Percentiles rank a stretch among this genome's conserved stretches.
These are phyloP conservation scores for Coenonympha arcania DNA, from an alignment of 2,888 invertebrate species.

Conservation along the genomic window DNA sequence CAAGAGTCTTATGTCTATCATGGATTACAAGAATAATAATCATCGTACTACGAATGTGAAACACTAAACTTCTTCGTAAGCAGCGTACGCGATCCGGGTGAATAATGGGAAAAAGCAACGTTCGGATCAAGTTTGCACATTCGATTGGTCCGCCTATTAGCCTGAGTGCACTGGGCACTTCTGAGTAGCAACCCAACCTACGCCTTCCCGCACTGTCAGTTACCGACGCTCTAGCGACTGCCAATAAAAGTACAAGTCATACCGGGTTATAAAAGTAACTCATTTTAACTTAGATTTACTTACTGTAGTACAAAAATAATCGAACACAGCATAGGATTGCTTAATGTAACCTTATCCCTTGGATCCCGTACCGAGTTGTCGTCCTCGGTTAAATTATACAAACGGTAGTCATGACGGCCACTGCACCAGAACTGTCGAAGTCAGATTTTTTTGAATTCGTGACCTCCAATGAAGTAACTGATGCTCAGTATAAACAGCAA, in stretches of 20 bases:
- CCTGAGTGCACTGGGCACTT: constrained; percentile 48
- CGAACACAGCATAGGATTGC: constrained; percentile 29
- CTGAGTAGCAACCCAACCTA: constrained; percentile 56
- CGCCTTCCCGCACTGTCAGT: constrained; percentile 56
- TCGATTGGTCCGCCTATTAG: constrained; percentile 68
- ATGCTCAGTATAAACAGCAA: constrained; percentile 79
- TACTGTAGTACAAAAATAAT: constrained; percentile 66
- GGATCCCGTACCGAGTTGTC: constrained; percentile 46
- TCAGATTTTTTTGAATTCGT: constrained; percentile 93
- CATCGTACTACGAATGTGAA: constrained; percentile 36
- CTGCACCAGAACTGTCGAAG: constrained; percentile 88
- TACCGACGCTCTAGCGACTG: constrained; percentile 71
- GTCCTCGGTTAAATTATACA: constrained; percentile 60
- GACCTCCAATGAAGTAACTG: constrained; percentile 83
- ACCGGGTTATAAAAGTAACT: constrained; percentile 54
- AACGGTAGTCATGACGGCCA: constrained; percentile 89
- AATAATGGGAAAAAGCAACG: constrained; percentile 73
- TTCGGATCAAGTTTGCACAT: constrained; percentile 69
- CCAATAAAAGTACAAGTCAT: constrained; percentile 73
- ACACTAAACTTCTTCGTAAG: constrained; percentile 47
- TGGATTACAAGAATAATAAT: constrained; percentile 23
- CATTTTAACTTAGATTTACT: constrained; percentile 64
- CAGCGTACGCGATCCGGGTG: constrained; percentile 53
- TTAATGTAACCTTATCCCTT: constrained; percentile 48
- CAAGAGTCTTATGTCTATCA: constrained; percentile 15